Base-by-base conservation (phyloP, 1,140 invertebrate species). In the Sycophaga agraensis region DNA sequence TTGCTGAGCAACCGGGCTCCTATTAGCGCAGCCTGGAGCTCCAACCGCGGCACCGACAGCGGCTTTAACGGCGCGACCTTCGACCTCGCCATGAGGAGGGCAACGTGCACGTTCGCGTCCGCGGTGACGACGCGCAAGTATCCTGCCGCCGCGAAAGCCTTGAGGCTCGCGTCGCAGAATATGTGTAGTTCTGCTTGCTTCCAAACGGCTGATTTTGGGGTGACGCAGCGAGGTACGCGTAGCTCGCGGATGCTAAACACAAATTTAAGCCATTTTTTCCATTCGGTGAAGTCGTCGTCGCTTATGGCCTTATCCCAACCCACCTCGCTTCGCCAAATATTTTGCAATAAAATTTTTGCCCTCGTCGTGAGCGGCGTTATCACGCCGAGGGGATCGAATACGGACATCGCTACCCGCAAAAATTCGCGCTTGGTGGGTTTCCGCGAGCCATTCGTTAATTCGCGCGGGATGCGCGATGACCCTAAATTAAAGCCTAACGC, bases 331-430 rank as follows among this genome's bases (percentile, higher is more conserved):
- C 4, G 9, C 69, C 74, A 76, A 19, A 74, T 63, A 14, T 72
- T 56, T 68, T 80, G 77, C 2, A 81, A 50, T 6, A 80, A 39
- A 11, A 77, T 73, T 66, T n/a, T n/a, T n/a, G n/a, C n/a, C n/a
- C n/a, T n/a, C n/a, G n/a, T n/a, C n/a, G n/a, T n/a, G n/a, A n/a
- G n/a, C n/a, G n/a, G n/a, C n/a, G n/a, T n/a, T 8, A 80, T 31
- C 53, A 74, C 70, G 17, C 75, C 76, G 11, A 75, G 64, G 1
- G 75, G 70, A 55, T 80, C 76, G 64, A 71, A 80, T 22, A 78
- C 64, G 12, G 63, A 57, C 63, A 73, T 66, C 2, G 71, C 40
- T 22, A 53, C 22, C 2, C 45, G 45, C n/a, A 48, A 28, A 48
- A 48, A 26, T 28, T 48, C 22, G 3, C 45, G 21, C 14, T 48